Base-by-base conservation (phyloP, 2,888 invertebrate genomes). In the Myopa testacea region DNA sequence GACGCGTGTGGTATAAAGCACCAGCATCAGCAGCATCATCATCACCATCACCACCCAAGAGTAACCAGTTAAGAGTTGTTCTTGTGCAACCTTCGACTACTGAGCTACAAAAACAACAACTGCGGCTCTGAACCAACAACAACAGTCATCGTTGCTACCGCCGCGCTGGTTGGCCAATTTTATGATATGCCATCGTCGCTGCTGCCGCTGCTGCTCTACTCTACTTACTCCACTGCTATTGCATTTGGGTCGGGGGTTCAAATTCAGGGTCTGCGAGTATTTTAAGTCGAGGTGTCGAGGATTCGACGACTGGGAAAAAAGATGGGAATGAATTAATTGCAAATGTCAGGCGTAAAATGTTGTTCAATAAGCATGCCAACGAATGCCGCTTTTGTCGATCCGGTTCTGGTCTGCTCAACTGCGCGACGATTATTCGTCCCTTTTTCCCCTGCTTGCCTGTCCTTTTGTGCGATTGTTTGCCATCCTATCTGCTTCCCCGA, bases 331-430 rank as follows among this genome's bases (percentile, higher is more conserved):
- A 79, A 78, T 79, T 78, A 78, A 79, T 78, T 75, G 76, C 68
- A 72, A 79, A 78, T 76, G 76, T 78, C 79, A 78, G 73, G 78
- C 76, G 76, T 70, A 74, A 79, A 79, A 79, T 78, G 76, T 73
- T 76, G 55, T 52, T 63, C 72, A 74, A 76, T 79, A 71, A 77
- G 71, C 75, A 74, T 12, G 62, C 70, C 71, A 75, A 62, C 38
- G 52, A 70, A 77, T 70, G 65, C 45, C 26, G 50, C 38, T 62
- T 62, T 26, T n/a, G 62, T 62, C 26, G 26, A n/a, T 62, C 16
- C n/a, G 26, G 26, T 26, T 26, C 26, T 58, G 4, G 3, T 10
- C n/a, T n/a, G 58, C 19, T 12, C 58, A 14, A 19, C 62, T 62
- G 26, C n/a, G 26, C 26, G 8, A 10, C 62, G 19, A 16, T 16